Evolutionary conservation across 2,888 invertebrate genomes (phyloP).

Genomic region (Ochlodes sylvanus): DNA sequence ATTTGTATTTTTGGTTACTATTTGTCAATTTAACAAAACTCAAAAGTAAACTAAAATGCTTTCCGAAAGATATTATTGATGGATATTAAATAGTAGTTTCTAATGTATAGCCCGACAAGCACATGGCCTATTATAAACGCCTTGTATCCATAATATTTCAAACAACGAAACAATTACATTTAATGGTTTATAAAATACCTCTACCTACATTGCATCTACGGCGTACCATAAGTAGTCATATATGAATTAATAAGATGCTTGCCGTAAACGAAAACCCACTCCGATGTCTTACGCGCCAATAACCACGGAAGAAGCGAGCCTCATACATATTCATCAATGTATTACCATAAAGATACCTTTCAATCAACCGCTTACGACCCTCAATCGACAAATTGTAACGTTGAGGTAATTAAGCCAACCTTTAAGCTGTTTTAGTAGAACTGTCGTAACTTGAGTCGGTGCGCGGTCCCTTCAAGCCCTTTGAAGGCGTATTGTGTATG

Average conservation of each 20-base stretch:
- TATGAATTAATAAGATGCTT: constrained; percentile 7
- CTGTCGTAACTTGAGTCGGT: constrained; percentile 18
- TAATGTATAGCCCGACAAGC: too few species aligned
- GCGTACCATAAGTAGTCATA: constrained; percentile 17
- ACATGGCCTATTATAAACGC: too few species aligned
- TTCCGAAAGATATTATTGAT: too few species aligned
- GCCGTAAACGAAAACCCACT: constrained; percentile 27
- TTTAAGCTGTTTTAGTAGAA: constrained; percentile 24
- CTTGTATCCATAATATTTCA: too few species aligned
- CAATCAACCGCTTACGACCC: constrained; percentile 14
- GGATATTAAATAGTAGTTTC: too few species aligned
- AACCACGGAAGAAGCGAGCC: constrained; percentile 26
- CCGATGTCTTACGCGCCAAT: constrained; percentile 14
- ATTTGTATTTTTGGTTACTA: too few species aligned
- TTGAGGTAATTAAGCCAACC: constrained; percentile 15
- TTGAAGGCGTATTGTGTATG: constrained; percentile 12
- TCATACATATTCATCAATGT: constrained; percentile 32
- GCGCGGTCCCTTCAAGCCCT: constrained; percentile 22
- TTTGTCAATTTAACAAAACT: too few species aligned
- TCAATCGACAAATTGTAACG: constrained; percentile 12
- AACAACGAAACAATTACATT: too few species aligned
- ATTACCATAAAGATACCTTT: constrained; percentile 34
- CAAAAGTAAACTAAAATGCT: too few species aligned
- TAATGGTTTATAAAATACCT: too few species aligned
- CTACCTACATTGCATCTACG: neutral